Percentiles rank a stretch among this genome's conserved stretches.
These are phyloP conservation scores for Xiphias gladius DNA, from an alignment of 2,113 vertebrate genomes.

Conservation along the genomic window DNA sequence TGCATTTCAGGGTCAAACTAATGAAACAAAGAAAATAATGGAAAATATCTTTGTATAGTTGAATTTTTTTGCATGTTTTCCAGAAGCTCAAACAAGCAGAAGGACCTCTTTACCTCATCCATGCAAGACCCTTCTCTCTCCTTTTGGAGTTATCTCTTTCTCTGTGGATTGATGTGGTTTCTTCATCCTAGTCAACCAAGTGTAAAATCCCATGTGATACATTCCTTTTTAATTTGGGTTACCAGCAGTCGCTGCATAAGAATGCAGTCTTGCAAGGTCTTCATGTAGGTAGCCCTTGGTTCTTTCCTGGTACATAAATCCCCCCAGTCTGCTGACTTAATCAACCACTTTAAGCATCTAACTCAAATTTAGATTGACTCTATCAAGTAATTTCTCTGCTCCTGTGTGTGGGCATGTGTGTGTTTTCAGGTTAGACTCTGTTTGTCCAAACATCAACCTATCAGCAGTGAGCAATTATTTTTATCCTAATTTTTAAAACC, in stretches of 20 bases:
- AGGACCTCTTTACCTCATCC: neutral
- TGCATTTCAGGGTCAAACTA: neutral
- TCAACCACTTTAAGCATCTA: slow-evolving; percentile 9
- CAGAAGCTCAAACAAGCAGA: slow-evolving; percentile 38
- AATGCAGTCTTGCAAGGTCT: slow-evolving; percentile 45
- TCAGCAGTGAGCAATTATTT: slow-evolving; percentile 1
- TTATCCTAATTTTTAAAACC: neutral
- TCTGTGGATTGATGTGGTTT: slow-evolving; percentile 70
- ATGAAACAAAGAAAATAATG: neutral
- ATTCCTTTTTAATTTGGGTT: slow-evolving; percentile 73
- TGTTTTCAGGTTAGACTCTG: neutral
- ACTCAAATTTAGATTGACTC: slow-evolving; percentile 41
- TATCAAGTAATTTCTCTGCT: neutral
- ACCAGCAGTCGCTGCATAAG: slow-evolving; percentile 56
- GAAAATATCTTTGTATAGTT: neutral
- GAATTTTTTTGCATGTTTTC: slow-evolving; percentile 35
- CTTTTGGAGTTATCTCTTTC: slow-evolving; percentile 46
- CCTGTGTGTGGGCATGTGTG: neutral
- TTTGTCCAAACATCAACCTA: neutral
- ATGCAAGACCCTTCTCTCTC: neutral
- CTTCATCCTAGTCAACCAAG: slow-evolving; percentile 58
- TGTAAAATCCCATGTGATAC: slow-evolving; percentile 74
- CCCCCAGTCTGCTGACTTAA: slow-evolving; percentile 21
- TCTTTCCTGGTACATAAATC: slow-evolving; percentile 37
- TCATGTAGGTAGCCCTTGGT: neutral